Conservation (phyloP, 2,888 invertebrate genomes). For the Pristionchus mayeri region DNA sequence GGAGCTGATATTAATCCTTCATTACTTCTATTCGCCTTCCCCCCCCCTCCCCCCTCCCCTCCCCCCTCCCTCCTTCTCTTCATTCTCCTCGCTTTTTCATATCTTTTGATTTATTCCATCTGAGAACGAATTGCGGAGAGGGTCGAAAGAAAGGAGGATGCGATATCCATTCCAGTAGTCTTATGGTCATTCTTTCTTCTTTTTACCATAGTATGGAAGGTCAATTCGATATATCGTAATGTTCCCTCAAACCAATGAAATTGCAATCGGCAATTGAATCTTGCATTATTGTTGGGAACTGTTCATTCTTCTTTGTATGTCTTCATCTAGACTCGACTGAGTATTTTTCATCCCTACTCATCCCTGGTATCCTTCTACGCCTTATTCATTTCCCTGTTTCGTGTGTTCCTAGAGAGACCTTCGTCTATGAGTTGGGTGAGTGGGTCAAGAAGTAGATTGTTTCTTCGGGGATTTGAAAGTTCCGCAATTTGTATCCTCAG, state of each 20-base stretch:
- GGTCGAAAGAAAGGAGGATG: neutral
- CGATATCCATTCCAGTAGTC: slow-evolving; percentile 10
- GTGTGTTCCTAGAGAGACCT: neutral
- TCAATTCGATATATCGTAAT: neutral
- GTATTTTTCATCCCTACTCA: too few species aligned
- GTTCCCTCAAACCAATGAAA: neutral
- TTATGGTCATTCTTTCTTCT: slow-evolving; percentile 9
- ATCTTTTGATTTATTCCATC: slow-evolving; percentile 24
- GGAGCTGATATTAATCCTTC: neutral
- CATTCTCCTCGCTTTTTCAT: neutral
- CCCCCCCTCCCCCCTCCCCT: neutral
- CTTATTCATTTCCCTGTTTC: neutral
- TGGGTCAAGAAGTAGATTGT: slow-evolving; percentile 11
- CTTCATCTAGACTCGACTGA: neutral
- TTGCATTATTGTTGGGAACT: neutral
- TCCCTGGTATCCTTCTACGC: neutral
- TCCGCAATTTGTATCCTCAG: too few species aligned
- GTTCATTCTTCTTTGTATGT: neutral
- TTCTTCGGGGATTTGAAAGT: neutral
- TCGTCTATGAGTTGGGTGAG: neutral
- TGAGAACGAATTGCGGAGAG: slow-evolving; percentile 3
- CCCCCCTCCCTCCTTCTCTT: neutral
- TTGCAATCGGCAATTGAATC: neutral
- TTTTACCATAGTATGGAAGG: slow-evolving; percentile 22
- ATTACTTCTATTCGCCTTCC: neutral